Evolutionary conservation across 2,113 vertebrate species (phyloP).

Genomic region (Taxidea taxus): DNA sequence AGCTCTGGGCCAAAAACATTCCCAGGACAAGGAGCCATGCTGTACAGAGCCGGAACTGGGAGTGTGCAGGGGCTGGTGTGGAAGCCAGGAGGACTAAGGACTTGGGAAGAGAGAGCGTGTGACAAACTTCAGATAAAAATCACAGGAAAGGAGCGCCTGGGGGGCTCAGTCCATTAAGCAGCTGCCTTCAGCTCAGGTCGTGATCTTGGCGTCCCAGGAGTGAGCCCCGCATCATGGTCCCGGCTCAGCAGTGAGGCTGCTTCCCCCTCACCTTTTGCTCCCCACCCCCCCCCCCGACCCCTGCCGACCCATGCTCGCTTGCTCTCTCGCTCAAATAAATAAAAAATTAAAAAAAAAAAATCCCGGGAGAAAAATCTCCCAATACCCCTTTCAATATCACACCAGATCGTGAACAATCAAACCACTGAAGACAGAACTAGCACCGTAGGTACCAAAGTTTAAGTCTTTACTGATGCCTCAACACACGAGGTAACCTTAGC

Average conservation of each 20-base stretch:
- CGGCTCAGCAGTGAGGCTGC: not conserved
- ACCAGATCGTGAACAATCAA: not conserved
- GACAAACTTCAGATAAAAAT: not conserved
- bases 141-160: not conserved
- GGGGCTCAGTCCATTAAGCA: not conserved
- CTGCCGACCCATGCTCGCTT: no score
- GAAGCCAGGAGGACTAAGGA: not conserved
- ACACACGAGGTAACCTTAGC: not conserved
- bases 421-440: not conserved
- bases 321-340: not conserved
- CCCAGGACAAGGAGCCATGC: not conserved
- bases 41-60: fast-evolving
- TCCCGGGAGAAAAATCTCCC: not conserved
- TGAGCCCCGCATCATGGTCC: fast-evolving
- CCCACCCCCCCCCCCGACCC: fast-evolving
- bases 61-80: not conserved
- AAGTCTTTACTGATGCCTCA: not conserved
- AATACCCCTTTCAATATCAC: not conserved
- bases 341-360: not conserved
- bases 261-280: not conserved
- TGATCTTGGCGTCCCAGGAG: not conserved
- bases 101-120: fast-evolving
- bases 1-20: not conserved
- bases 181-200: not conserved
- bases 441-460: not conserved